Evolutionary conservation across 2,113 vertebrate species (phyloP), one percentile per base, ranked within the genome.

Genomic region (Apodemus speciosus): DNA sequence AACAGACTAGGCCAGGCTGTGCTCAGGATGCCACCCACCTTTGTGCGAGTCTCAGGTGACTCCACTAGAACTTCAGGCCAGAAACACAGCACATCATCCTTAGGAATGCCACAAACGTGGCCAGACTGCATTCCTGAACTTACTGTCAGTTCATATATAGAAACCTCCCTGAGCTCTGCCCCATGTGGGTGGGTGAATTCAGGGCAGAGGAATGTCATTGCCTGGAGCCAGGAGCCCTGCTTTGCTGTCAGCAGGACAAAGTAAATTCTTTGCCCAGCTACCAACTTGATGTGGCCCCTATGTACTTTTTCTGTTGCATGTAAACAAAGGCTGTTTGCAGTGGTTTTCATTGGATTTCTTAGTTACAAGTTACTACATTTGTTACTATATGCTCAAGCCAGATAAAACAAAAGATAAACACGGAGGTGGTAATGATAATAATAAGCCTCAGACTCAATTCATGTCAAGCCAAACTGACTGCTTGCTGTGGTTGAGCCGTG

Each of bases 331-430:
- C 71, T 71, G 25, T 93, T 93, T 71, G 30, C n/a, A 49, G 4
- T 68, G 10, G 56, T 69, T 69, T 77, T 6, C 62, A 5, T 32
- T 88, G n/a, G 81, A 15, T 46, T 87, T 93, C 51, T 91, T 68
- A 76, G 90, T 84, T 85, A 53, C 60, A n/a, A 40, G 35, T 68
- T 58, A 38, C 35, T 49, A 76, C 46, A 4, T 89, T 94, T 93
- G 88, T 92, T 85, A 30, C 27, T 60, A 0, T 72, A 0, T 32
- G 75, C 35, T 88, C 91, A 2, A 32, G 58, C 88, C 90, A 93
- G 60, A 88, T 0, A n/a, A 79, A 80, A 72, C 60, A 81, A 9
- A 60, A 75, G 69, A 11, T 35, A 16, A 80, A n/a, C 40, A 71
- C 30, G 32, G 35, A 64, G 58, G 38, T 23, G 64, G 83, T n/a